These are phyloP conservation scores for Mormoops blainvillei DNA, from an alignment of 2,113 vertebrate species.

Conservation along the genomic window DNA sequence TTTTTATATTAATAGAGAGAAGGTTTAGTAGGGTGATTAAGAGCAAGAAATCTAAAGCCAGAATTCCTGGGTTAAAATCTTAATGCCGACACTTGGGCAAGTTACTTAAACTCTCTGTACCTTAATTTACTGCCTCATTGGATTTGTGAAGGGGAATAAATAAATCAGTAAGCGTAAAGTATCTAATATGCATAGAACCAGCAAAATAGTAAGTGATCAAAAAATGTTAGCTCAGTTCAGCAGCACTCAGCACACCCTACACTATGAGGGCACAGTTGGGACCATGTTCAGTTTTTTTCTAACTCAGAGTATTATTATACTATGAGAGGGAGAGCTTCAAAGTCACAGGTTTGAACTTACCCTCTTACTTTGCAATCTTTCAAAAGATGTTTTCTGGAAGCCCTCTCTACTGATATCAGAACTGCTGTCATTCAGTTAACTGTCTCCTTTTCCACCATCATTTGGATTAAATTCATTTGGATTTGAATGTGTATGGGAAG, in stretches of 20 bases:
- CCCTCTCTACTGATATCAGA: conserved; percentile 77
- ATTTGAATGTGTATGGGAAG: conserved; percentile 75
- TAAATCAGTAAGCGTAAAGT: neutral
- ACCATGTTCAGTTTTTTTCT: neutral
- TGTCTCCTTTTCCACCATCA: conserved; percentile 84
- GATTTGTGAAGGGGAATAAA: neutral
- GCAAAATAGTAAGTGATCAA: neutral
- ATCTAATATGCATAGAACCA: neutral
- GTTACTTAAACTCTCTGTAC: neutral
- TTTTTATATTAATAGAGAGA: neutral
- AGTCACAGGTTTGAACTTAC: conserved; percentile 66
- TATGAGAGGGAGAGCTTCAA: conserved; percentile 26
- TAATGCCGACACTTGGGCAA: neutral
- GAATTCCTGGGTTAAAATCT: neutral
- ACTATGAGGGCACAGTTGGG: neutral
- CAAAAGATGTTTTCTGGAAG: conserved; percentile 75
- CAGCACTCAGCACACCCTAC: neutral
- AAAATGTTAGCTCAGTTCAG: neutral
- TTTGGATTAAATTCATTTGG: conserved; percentile 84
- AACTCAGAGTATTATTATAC: neutral
- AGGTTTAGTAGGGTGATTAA: neutral
- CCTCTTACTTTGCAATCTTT: conserved; percentile 72
- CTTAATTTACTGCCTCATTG: neutral
- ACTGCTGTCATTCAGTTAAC: conserved; percentile 84
- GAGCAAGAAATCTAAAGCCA: neutral